These are phyloP conservation scores for Monoplex corrugatus DNA, from an alignment of 2,888 invertebrate genomes.

Conservation along the genomic window DNA sequence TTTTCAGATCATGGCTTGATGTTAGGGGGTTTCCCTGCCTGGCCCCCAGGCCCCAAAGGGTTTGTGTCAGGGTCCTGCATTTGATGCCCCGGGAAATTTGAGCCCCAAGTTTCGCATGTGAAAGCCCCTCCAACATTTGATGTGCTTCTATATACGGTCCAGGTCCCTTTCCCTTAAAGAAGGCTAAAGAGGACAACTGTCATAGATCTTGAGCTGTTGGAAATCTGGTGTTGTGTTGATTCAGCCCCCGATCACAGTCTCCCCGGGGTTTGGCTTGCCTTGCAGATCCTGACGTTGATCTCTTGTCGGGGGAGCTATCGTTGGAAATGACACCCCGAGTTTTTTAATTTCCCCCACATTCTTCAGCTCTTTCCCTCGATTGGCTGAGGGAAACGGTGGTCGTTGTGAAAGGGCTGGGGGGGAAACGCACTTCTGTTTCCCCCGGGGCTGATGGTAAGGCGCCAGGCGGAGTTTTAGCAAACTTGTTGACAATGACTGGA, in stretches of 20 bases:
- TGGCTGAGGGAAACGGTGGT: no score
- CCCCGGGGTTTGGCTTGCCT: background rate
- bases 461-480: no score
- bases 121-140: background rate
- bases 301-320: background rate
- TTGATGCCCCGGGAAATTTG: background rate
- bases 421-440: no score
- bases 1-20: background rate
- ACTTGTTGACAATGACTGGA: no score
- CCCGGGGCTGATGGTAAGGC: no score
- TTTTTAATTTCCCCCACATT: no score
- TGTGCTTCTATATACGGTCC: background rate
- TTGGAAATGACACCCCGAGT: background rate
- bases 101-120: background rate
- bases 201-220: background rate
- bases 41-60: background rate
- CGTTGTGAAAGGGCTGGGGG: no score
- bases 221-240: background rate
- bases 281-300: background rate
- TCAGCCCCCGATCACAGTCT: background rate
- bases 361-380: no score
- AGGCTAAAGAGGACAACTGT: background rate
- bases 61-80: background rate
- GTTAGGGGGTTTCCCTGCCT: background rate
- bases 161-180: background rate